Evolutionary conservation across 2,113 vertebrate genomes (phyloP), one percentile per base, ranked within the genome.

Genomic region (Nesogale talazaci): DNA sequence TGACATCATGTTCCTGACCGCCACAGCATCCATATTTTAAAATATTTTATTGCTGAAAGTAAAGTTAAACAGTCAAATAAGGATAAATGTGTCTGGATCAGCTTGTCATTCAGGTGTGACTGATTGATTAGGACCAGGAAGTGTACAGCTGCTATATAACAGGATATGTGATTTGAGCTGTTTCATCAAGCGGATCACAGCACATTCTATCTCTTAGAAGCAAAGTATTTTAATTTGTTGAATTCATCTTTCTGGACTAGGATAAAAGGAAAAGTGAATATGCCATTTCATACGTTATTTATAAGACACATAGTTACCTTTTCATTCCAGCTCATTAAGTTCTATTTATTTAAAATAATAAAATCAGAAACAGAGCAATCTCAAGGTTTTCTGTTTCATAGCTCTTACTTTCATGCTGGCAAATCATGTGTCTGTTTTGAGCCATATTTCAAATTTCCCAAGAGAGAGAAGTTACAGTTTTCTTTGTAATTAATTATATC

Each of bases 251-350:
- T 61, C 46, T 34, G 36, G 34, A 74, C 29, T 3, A 27, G 20
- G 22, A 87, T 76, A 23, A 90, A 90, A 65, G n/a, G 38, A 38
- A 79, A 72, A 72, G 5, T 27, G 27, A 25, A 75, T 4, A 72
- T 9, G 79, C 84, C 82, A 7, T 42, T 72, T 89, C 61, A 89
- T 63, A 57, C 86, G 84, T 40, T 84, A 25, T 85, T 77, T 86
- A 88, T 57, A 85, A 89, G 82, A 69, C 89, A 6, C 22, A 2
- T 42, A 72, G 20, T 7, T 75, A 46, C 12, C 42, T 86, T 89
- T 9, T 12, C 83, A 67, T 57, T 78, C 63, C 63, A 67, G 69
- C 3, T 29, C n/a, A 19, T 20, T 80, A 27, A 23, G 8, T 79
- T 23, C 6, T 63, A 10, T 16, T 90, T 83, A 46, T 77, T 86